Conservation (phyloP, 2,888 invertebrate species). For the Ochropleura leucogaster region DNA sequence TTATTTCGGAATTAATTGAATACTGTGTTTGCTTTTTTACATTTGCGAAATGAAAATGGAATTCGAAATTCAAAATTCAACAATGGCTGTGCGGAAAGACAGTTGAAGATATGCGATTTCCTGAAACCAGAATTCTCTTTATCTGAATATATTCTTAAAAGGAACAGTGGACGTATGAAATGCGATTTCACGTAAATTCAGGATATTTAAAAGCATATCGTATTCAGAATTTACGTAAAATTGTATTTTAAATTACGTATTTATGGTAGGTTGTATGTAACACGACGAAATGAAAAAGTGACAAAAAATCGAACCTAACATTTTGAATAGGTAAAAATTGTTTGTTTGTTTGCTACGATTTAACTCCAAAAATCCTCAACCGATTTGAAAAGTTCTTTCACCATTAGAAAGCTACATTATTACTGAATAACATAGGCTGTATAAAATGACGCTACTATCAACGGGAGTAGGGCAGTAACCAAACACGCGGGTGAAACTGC, state of each 20-base stretch:
- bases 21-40: neutral
- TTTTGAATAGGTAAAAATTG: no score
- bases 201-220: slow-evolving; percentile 9
- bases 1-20: slow-evolving; percentile 25
- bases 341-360: no score
- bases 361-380: no score
- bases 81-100: slow-evolving; percentile 36
- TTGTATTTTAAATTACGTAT: neutral
- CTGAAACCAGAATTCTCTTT: slow-evolving; percentile 38
- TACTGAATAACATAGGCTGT: no score
- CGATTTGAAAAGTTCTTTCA: no score
- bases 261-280: neutral
- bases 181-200: slow-evolving; percentile 39
- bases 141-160: slow-evolving; percentile 44
- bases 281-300: neutral
- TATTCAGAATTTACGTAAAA: neutral
- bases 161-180: slow-evolving; percentile 37
- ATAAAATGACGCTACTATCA: no score
- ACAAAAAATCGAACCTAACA: no score
- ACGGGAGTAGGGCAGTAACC: no score
- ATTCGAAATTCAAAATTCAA: slow-evolving; percentile 45
- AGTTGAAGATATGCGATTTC: slow-evolving; percentile 52
- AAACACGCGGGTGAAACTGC: no score
- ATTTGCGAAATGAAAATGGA: slow-evolving; percentile 10
- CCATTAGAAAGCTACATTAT: no score